A percentile compares a stretch with the other conserved stretches of the same genome.
Conservation (phyloP, 1,140 invertebrate genomes). For the Meteorus sp. region DNA sequence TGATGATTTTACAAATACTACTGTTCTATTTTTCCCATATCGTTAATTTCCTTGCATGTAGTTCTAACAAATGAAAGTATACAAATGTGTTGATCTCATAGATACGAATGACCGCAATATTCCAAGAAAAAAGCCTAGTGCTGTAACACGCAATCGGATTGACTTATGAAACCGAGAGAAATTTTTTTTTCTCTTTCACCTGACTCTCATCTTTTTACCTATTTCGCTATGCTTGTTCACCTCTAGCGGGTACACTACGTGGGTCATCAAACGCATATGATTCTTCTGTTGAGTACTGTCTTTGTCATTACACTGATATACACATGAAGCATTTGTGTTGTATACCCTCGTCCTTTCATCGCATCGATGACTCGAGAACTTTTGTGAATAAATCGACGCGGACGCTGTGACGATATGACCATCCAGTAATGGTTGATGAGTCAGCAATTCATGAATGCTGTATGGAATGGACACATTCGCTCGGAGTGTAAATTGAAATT, state of each 20-base stretch:
- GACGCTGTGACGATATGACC: neutral
- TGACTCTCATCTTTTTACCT: conserved; percentile 10
- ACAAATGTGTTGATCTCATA: no score
- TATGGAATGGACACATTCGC: conserved; percentile 1
- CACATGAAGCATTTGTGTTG: no score
- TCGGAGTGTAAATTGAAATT: conserved; percentile 49
- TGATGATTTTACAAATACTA: no score
- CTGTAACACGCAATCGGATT: no score
- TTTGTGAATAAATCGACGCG: neutral
- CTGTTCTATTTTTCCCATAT: no score
- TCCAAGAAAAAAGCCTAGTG: no score
- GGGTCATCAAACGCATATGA: neutral
- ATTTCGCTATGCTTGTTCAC: neutral
- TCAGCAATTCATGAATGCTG: neutral
- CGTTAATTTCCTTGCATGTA: no score
- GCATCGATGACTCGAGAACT: neutral
- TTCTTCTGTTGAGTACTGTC: no score
- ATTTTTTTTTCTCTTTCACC: neutral
- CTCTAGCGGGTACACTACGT: neutral
- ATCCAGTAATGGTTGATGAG: neutral
- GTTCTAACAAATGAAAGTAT: no score
- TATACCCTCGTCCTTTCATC: no score
- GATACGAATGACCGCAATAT: no score
- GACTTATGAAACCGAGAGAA: neutral
- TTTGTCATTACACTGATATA: no score